These are phyloP conservation scores for Ardeotis arabs DNA, from an alignment of 2,113 vertebrate genomes.

Conservation along the genomic window DNA sequence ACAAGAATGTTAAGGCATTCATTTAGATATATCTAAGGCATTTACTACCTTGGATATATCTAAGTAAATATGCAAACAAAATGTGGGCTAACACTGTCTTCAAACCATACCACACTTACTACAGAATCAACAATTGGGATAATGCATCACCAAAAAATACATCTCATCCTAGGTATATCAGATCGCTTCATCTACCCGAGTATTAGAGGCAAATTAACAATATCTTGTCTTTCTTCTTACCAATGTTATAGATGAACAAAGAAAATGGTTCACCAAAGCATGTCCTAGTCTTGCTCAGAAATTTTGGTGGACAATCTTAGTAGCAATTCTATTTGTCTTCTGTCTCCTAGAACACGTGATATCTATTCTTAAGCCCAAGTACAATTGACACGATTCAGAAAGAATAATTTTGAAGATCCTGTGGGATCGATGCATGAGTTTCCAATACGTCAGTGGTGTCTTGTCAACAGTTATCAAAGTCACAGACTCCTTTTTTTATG, in stretches of 20 bases:
- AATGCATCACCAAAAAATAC: not conserved
- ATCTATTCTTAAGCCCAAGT: not conserved
- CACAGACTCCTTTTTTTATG: not conserved
- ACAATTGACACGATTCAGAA: not conserved
- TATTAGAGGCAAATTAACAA: not conserved
- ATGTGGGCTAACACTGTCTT: not conserved
- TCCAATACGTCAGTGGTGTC: not conserved
- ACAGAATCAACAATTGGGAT: not conserved
- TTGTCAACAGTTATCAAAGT: not conserved
- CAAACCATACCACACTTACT: not conserved
- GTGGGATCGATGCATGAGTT: not conserved
- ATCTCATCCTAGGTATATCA: not conserved
- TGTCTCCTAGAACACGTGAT: not conserved
- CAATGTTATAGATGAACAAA: not conserved
- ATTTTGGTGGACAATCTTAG: not conserved
- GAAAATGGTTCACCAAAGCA: rapidly evolving
- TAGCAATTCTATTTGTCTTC: not conserved
- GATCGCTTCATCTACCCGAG: not conserved
- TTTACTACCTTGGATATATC: not conserved
- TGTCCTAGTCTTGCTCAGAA: not conserved
- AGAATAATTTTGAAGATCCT: not conserved
- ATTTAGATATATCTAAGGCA: not conserved
- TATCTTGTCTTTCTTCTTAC: not conserved
- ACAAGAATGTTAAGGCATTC: not conserved
- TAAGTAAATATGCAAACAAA: not conserved